Percentiles rank a stretch among this genome's conserved stretches.
phyloP scores from a whole-genome alignment of 64 coral and sea anemone genomes.

The Actinia tenebrosa region DNA sequence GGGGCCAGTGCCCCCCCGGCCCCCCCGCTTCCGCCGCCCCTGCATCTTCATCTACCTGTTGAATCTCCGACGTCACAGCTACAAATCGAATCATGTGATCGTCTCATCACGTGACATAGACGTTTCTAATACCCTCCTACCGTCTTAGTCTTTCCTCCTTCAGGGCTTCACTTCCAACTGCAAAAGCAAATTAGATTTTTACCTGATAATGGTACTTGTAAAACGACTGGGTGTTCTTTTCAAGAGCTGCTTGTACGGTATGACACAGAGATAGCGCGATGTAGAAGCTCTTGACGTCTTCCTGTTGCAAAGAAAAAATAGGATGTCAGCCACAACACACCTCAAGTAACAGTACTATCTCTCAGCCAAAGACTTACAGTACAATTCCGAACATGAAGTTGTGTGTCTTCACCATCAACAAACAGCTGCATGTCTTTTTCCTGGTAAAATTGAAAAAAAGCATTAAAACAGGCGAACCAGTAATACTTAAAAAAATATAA shows the following conservation, averaged over 20 bases:
- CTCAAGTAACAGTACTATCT: too few relatives aligned
- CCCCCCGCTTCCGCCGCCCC: too few relatives aligned
- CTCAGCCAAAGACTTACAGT: neutral
- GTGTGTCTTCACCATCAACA: conserved; percentile 22
- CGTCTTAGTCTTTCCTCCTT: too few relatives aligned
- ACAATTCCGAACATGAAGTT: conserved; percentile 1
- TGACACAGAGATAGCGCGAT: conserved; percentile 82
- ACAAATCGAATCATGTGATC: too few relatives aligned
- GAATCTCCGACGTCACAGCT: too few relatives aligned
- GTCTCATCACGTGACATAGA: too few relatives aligned
- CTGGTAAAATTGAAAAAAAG: neutral
- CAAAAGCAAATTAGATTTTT: neutral
- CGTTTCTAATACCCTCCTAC: too few relatives aligned
- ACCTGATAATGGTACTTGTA: conserved; percentile 98
- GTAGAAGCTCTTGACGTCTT: conserved; percentile 75
- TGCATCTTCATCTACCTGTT: too few relatives aligned
- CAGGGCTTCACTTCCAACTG: too few relatives aligned
- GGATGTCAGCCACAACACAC: neutral
- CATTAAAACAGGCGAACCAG: neutral
- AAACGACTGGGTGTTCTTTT: conserved; percentile 44
- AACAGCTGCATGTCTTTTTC: conserved; percentile 25
- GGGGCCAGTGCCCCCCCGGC: too few relatives aligned
- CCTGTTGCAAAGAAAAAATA: conserved; percentile 9
- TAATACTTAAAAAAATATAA: neutral
- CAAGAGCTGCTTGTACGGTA: conserved; percentile 88